phyloP scores from a whole-genome alignment of 53 echinoderm and acorn worm genomes.

The Zoroaster sp. region DNA sequence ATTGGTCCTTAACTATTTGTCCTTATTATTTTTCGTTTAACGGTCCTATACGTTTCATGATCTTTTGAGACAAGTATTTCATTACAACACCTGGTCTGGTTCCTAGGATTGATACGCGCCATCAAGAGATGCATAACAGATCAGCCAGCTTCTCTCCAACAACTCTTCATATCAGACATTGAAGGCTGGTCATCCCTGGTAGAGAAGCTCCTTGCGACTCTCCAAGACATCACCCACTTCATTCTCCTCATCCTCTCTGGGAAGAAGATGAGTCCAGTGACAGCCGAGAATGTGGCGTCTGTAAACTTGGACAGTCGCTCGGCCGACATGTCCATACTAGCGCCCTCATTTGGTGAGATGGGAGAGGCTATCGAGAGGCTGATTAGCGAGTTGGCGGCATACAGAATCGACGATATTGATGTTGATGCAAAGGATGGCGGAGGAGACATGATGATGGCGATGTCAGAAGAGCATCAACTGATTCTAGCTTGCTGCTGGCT shows the following conservation, averaged over 20 bases:
- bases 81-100: too few relatives aligned
- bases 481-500: slow-evolving; percentile 94
- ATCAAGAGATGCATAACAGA: slow-evolving; percentile 78
- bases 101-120: slow-evolving; percentile 75
- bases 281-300: not conserved
- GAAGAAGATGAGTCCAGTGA: not conserved
- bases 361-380: slow-evolving; percentile 86
- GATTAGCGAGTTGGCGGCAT: slow-evolving; percentile 47
- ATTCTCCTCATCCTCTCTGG: slow-evolving; percentile 80
- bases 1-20: too few relatives aligned
- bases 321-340: not conserved
- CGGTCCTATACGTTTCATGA: too few relatives aligned
- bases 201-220: slow-evolving; percentile 52
- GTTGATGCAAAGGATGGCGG: not conserved
- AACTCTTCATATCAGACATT: slow-evolving; percentile 12
- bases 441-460: slow-evolving; percentile 34
- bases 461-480: slow-evolving; percentile 81
- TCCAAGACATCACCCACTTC: slow-evolving; percentile 67
- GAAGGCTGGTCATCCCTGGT: slow-evolving; percentile 62
- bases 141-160: slow-evolving; percentile 34
- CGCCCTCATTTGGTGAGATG: slow-evolving; percentile 96
- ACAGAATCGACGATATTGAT: slow-evolving; percentile 33
- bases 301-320: not conserved
- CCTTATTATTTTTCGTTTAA: too few relatives aligned
- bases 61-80: too few relatives aligned